These are phyloP conservation scores for Apodemus sylvaticus DNA, from an alignment of 2,113 vertebrate species.

Conservation along the genomic window DNA sequence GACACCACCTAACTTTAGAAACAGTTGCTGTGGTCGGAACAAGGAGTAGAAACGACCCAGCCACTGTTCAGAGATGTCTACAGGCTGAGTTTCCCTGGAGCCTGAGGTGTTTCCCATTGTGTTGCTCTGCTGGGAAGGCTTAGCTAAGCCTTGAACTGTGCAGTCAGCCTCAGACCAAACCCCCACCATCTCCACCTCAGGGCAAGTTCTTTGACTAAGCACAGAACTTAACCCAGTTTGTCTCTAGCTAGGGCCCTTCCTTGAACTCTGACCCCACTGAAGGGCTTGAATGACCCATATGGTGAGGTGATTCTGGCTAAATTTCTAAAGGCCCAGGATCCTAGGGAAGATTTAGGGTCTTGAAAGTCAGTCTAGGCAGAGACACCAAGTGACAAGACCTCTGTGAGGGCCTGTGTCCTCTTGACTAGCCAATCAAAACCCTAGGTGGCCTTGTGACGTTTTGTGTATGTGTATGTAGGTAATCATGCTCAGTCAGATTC, in stretches of 20 bases:
- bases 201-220: neutral
- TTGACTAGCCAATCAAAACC: neutral
- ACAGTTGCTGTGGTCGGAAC: constrained; percentile 5
- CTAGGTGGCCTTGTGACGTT: neutral
- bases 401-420: neutral
- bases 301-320: neutral
- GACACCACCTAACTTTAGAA: neutral
- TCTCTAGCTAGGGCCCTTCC: neutral
- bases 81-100: too few relatives aligned
- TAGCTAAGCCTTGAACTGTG: too few relatives aligned
- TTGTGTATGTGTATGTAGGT: too few relatives aligned
- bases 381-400: too few relatives aligned
- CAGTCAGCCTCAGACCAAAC: neutral
- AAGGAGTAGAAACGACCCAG: neutral
- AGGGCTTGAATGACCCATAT: neutral
- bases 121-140: neutral
- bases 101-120: neutral
- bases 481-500: neutral
- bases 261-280: neutral
- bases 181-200: neutral
- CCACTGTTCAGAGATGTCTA: neutral
- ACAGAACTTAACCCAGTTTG: neutral
- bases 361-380: neutral
- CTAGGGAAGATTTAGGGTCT: neutral
- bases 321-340: neutral